Evolutionary conservation across 2,113 vertebrate species (phyloP).

Genomic region (Microcebus ravelobensis): DNA sequence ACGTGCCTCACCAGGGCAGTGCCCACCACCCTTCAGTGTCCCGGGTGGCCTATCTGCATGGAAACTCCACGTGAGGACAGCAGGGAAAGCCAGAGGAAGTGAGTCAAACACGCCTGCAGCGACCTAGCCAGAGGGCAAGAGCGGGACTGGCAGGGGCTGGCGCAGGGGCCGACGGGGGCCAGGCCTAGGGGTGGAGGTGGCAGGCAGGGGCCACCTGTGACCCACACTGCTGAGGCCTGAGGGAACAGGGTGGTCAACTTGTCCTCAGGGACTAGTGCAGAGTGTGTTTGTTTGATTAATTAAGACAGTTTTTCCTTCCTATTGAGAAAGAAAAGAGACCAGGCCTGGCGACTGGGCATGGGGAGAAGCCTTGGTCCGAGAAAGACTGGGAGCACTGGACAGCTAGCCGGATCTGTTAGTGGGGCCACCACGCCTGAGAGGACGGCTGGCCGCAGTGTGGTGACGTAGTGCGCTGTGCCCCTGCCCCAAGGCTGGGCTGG

Average conservation of each 20-base stretch:
- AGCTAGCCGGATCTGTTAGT: no score
- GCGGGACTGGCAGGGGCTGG: not conserved
- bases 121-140: not conserved
- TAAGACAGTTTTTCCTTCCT: not conserved
- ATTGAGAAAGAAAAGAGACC: not conserved
- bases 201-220: not conserved
- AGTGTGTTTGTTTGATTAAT: not conserved
- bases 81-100: constrained; percentile 8
- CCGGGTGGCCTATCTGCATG: not conserved
- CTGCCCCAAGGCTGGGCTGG: not conserved
- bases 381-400: not conserved
- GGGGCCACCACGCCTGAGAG: not conserved
- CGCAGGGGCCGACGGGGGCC: not conserved
- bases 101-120: not conserved
- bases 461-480: no score
- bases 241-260: no score
- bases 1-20: not conserved
- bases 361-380: not conserved
- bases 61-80: not conserved
- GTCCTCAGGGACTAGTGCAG: not conserved
- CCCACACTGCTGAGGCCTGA: not conserved
- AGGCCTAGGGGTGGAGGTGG: not conserved
- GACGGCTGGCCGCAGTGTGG: accelerated
- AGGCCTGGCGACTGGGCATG: not conserved
- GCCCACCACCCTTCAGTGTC: not conserved